Conservation (phyloP, 2,797 vertebrate species). For the Enteromius afrohamiltoni region DNA sequence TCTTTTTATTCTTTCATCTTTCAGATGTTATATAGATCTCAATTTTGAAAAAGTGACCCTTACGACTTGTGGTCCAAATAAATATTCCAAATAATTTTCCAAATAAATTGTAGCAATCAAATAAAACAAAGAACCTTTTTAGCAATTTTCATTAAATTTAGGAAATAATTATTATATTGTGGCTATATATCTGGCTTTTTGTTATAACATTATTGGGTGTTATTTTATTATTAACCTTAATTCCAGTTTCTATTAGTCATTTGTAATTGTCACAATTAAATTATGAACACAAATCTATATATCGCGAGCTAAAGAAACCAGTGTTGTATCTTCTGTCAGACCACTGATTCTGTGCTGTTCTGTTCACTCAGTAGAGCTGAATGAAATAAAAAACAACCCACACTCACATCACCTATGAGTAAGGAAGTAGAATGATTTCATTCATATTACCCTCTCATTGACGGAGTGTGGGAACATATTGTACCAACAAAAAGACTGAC, state of each 20-base stretch:
- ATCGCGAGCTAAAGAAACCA: background rate
- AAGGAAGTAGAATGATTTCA: background rate
- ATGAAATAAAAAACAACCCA: background rate
- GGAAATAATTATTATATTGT: background rate
- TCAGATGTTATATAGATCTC: no score
- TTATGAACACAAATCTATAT: background rate
- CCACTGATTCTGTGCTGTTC: background rate
- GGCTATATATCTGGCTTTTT: background rate
- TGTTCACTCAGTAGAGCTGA: background rate
- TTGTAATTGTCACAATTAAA: background rate
- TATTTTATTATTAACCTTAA: background rate
- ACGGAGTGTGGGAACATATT: background rate
- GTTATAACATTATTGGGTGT: background rate
- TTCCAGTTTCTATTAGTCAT: background rate
- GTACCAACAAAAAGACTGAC: background rate
- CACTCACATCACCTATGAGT: background rate
- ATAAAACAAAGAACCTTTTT: no score
- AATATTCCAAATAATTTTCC: no score
- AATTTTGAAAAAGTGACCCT: background rate
- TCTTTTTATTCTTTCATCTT: no score
- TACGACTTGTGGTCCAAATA: no score
- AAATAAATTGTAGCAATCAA: no score
- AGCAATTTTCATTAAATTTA: background rate
- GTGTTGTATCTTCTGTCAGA: background rate
- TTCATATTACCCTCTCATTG: conserved; percentile 15